Evolutionary conservation across 1,140 invertebrate genomes (phyloP).

Genomic region (Drosophila setifemur): DNA sequence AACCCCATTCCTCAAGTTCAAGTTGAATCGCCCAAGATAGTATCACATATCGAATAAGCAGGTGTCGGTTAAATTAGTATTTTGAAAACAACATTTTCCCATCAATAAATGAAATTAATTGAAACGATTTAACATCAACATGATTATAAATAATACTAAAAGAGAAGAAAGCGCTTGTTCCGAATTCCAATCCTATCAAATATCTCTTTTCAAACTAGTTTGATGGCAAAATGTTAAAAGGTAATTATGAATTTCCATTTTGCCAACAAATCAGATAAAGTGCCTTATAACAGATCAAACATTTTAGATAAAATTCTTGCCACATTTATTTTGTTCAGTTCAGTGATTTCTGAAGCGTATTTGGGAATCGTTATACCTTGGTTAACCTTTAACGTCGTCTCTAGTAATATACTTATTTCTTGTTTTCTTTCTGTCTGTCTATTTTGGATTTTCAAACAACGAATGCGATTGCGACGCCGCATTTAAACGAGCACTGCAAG

Average conservation of each 20-base stretch:
- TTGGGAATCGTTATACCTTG: not conserved
- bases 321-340: no score
- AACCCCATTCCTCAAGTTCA: not conserved
- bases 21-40: constrained; percentile 6
- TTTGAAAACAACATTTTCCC: not conserved
- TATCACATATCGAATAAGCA: constrained; percentile 18
- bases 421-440: constrained; percentile 44
- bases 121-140: not conserved
- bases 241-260: no score
- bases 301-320: not conserved
- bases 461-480: constrained; percentile 43
- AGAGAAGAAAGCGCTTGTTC: not conserved
- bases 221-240: no score
- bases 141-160: not conserved
- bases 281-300: no score
- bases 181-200: not conserved
- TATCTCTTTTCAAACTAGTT: no score
- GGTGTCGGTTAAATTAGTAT: constrained; percentile 12
- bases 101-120: constrained; percentile 6
- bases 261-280: no score
- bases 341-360: constrained; percentile 24
- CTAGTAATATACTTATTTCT: constrained; percentile 47
- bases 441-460: constrained; percentile 43
- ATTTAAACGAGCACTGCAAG: constrained; percentile 38
- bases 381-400: constrained; percentile 13